Evolutionary conservation across 2,888 invertebrate genomes (phyloP), one percentile per base, ranked within the genome.

Genomic region (Drosophila neotestacea): DNA sequence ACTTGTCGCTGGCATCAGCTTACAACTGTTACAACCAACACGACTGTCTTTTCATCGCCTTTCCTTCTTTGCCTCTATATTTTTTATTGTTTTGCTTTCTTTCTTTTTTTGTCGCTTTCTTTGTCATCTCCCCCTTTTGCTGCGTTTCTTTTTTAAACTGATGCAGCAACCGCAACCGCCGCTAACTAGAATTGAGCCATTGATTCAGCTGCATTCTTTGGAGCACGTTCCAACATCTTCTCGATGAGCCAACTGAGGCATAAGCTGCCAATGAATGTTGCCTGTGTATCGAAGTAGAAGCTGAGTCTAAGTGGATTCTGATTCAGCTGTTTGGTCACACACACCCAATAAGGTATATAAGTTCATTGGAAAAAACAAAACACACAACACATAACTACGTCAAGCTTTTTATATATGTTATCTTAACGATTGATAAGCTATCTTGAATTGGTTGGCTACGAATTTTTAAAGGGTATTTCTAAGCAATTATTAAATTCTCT

Each of bases 1-100:
- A 39, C 41, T 50, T 41, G 51, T 42, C 70, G 56, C 71, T 72
- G 70, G 74, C 74, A 67, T 59, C 74, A 73, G 70, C 85, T 72
- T 73, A 84, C 88, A 86, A 80, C 77, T 80, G 84, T 73, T 70
- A 70, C 71, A 84, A 73, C 84, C 42, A 42, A 55, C 44, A 44
- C 55, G 10, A 60, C 65, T 66, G 88, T 52, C 67, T 71, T 79
- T 79, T 70, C 83, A 77, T 54, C 66, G 65, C 61, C 62, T 47
- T 27, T 47, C 46, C 0, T 28, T 54, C 6, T 34, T 55, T 10
- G 11, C 13, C 41, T 70, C 34, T 7, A 1, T 6, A 22, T 22
- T 22, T 61, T n/a, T n/a, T n/a, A n/a, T n/a, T 30, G 7, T 39
- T 36, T 16, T 32, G 28, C 13, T 46, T 39, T 48, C 61, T 44